Conservation (phyloP, 53 echinoderm and acorn worm species). For the Antedon mediterranea region DNA sequence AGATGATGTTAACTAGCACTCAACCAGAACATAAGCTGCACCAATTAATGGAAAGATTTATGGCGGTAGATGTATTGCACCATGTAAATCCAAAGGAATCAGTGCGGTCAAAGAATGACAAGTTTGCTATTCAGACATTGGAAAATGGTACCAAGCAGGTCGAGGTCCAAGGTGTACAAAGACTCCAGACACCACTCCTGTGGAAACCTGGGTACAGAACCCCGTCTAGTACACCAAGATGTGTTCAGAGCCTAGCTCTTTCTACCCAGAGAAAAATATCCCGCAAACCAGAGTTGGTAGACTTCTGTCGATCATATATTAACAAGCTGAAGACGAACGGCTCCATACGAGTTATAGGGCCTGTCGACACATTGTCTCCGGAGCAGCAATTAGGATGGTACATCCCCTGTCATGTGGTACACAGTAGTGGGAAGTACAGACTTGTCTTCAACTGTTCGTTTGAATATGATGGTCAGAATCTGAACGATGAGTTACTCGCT, state of each 20-base stretch:
- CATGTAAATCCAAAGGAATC: conserved; percentile 6
- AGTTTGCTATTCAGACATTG: background rate
- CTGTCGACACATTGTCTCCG: background rate
- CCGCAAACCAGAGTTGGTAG: conserved; percentile 2
- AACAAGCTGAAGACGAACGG: background rate
- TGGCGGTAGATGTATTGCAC: conserved; percentile 6
- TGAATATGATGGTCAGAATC: conserved; percentile 4
- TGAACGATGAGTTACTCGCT: conserved; percentile 5
- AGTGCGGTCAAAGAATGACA: conserved; percentile 2
- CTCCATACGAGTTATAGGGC: background rate
- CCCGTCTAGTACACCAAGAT: background rate
- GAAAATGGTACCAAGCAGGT: background rate
- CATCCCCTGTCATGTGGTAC: conserved; percentile 2
- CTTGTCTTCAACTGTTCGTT: conserved; percentile 8
- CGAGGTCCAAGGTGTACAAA: background rate
- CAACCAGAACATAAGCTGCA: conserved; percentile 10
- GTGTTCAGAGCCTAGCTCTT: conserved; percentile 1
- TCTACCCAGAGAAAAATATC: background rate
- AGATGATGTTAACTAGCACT: conserved; percentile 8
- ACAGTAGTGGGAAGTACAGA: conserved; percentile 12
- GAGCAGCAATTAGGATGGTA: conserved; percentile 10
- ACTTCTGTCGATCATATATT: conserved; percentile 3
- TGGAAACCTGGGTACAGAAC: conserved; percentile 5
- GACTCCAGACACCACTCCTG: conserved; percentile 6
- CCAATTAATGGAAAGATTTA: conserved; percentile 11